Base-by-base conservation (phyloP, 1,140 invertebrate species). In the Cotesia typhae region DNA sequence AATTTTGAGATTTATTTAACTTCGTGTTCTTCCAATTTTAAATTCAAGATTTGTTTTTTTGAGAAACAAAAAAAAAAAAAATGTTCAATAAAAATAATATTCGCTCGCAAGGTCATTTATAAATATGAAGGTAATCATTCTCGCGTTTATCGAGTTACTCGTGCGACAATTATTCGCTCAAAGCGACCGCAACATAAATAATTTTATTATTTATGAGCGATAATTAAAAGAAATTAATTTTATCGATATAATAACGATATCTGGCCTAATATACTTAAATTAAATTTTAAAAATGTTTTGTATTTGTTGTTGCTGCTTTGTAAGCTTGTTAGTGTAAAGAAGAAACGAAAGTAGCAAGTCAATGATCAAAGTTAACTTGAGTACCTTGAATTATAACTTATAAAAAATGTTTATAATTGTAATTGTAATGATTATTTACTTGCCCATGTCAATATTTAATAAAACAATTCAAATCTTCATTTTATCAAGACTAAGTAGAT, bases 251-350 rank as follows among this genome's bases (percentile, higher is more conserved):
- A 80, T 78, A 81, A 79, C 75, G 79, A 83, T 82, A 83, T 85
- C 82, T 79, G 84, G 84, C 84, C 84, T 85, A 86, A 85, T 85
- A 84, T 86, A 84, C 82, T 84, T 85, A 85, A 79, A 83, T 28
- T 28, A 79, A 82, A 84, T 82, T 80, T 75, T 73, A 83, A 82
- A 6, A 47, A 47, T 47, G 41, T 47, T 78, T 77, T 85, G 80
- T 85, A 84, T 80, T 85, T 85, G 83, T 84, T 86, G 81, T 84
- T 84, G 80, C 75, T 14, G 37, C 41, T 59, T 61, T 57, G 35
- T 36, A 37, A 64, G 10, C 52, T 47, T 35, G 52, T 47, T 17
- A 52, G 47, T 28, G 10, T 64, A 35, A 60, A 70, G 9, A 61
- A 61, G 38, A 28, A 41, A 20, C 14, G 57, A 38, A 51, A 70